Percentiles rank a stretch among this genome's conserved stretches.
These are phyloP conservation scores for Heliconius himera DNA, from an alignment of 1,140 invertebrate species.

Conservation along the genomic window DNA sequence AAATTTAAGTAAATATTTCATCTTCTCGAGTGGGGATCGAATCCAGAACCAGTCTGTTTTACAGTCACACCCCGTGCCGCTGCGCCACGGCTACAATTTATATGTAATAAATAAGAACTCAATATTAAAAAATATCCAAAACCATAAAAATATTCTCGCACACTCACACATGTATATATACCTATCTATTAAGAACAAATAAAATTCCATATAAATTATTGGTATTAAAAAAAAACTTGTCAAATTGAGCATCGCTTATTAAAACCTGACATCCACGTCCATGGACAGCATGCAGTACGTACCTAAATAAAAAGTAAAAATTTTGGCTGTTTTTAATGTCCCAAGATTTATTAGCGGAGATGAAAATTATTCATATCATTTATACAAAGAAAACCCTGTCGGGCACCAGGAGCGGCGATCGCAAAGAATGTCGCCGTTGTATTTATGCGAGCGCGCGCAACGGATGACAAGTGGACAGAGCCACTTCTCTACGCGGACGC, in stretches of 20 bases:
- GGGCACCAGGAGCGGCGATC: constrained; percentile 58
- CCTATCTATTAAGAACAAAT: neutral
- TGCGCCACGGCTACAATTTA: too few species aligned
- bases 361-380: constrained; percentile 31
- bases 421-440: constrained; percentile 68
- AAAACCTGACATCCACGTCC: neutral
- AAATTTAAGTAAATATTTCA: too few species aligned
- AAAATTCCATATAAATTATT: neutral
- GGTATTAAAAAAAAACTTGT: neutral
- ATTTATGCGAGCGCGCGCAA: constrained; percentile 65
- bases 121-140: too few species aligned
- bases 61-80: too few species aligned
- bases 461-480: constrained; percentile 63
- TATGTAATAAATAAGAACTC: too few species aligned
- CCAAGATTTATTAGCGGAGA: constrained; percentile 20
- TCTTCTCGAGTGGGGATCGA: too few species aligned
- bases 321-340: constrained; percentile 20
- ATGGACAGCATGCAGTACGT: neutral
- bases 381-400: constrained; percentile 49
- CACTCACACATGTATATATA: too few species aligned
- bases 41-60: too few species aligned
- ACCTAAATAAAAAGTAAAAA: neutral
- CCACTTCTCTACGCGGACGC: constrained; percentile 63
- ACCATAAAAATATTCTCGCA: too few species aligned
- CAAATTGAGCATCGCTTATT: neutral